Evolutionary conservation across 1,140 invertebrate genomes (phyloP), one percentile per base, ranked within the genome.

Genomic region (Macrotrachela quadricornifera): DNA sequence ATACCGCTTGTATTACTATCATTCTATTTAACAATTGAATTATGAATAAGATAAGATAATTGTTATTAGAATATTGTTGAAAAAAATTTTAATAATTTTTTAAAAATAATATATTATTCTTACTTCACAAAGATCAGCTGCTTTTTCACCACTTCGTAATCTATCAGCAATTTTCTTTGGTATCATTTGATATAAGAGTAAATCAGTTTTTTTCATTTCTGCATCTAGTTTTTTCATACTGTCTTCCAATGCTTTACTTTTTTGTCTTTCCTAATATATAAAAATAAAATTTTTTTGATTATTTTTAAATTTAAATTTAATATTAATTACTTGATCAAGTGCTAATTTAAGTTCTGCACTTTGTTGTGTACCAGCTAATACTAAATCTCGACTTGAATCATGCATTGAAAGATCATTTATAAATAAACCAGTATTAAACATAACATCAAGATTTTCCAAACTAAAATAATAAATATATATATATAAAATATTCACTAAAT

Each of bases 361-460:
- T 66, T 95, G 88, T 63, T 95, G 90, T 0, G 88, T 92, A 36
- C 88, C 88, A 13, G 88, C 88, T 54, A 95, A 71, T 77, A 96
- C 88, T 15, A 94, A 73, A 64, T 96, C 91, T 67, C 88, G 82
- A 74, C 86, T 92, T 56, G 91, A 94, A 64, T 95, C 90, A 61
- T 96, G 88, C 82, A 96, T 88, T 38, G 86, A 90, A 15, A 95
- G 73, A 71, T 95, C 90, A 64, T 95, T 95, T 61, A 96, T 90
- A 63, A 87, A 95, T 0, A 96, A 75, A 0, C 88, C 90, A 1
- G 82, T 76, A 6, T 79, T 79, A 43, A 91, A 83, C 59, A 95
- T 75, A 0, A 82, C 80, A 46, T 85, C 81, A 10, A 95, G 69
- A 66, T 88, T 85, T 0, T 83, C 81, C 83, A 94, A 87, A 42